Evolutionary conservation across 2,888 invertebrate genomes (phyloP).

Genomic region (Xestoiulus laeticollis): DNA sequence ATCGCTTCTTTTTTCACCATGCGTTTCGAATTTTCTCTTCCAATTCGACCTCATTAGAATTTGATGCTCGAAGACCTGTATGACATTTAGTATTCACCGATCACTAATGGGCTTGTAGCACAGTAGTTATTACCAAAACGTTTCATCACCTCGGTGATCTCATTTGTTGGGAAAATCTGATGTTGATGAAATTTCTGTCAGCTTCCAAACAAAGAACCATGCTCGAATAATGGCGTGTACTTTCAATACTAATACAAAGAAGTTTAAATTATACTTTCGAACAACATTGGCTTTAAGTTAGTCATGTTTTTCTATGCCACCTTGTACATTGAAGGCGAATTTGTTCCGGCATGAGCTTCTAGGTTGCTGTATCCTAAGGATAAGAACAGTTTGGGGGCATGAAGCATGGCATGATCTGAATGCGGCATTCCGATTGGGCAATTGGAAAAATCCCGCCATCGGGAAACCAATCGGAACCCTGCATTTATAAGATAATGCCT

Average conservation of each 20-base stretch:
- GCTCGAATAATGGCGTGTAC: background rate
- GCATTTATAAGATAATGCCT: no score
- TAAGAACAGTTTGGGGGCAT: no score
- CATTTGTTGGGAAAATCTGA: constrained; percentile 12
- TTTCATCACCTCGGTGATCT: background rate
- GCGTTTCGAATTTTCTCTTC: constrained; percentile 4
- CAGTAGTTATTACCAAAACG: background rate
- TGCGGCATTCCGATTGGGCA: no score
- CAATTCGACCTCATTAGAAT: constrained; percentile 2
- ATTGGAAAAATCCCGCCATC: no score
- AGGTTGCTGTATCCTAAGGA: no score
- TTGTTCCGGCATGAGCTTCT: no score
- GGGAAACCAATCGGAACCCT: no score
- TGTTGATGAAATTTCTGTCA: background rate
- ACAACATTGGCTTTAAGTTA: background rate
- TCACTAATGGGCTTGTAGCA: background rate
- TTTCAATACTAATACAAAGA: background rate
- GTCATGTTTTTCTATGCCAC: background rate
- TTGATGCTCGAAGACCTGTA: constrained; percentile 9
- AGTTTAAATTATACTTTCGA: background rate
- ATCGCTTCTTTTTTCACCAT: background rate
- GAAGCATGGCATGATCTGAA: no score
- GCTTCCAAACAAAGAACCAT: background rate
- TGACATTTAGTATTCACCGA: background rate
- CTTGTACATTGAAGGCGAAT: no score